Conservation (phyloP, 2,113 vertebrate genomes). For the Calyptommatus sinebrachiatus region DNA sequence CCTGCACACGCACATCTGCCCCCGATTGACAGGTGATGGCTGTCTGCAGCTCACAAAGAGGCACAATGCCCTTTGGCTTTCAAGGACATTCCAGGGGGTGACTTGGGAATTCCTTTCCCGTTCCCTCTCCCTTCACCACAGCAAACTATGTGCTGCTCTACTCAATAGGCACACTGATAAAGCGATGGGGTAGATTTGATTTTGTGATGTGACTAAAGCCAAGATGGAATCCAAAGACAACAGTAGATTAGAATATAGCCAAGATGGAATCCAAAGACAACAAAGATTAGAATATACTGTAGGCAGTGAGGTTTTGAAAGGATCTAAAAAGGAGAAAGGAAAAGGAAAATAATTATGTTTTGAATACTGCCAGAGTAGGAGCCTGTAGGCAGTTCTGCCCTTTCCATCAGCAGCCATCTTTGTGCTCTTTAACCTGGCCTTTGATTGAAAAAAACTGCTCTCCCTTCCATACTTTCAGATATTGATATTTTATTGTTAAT, state of each 20-base stretch:
- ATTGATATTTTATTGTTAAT: too few relatives aligned
- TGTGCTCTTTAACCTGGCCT: too few relatives aligned
- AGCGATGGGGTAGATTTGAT: not conserved
- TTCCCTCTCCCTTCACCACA: not conserved
- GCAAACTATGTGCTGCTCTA: not conserved
- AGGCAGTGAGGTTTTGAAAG: not conserved
- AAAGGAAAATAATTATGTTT: not conserved
- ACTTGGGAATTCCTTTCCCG: not conserved
- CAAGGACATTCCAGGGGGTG: constrained; percentile 10
- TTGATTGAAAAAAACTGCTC: too few relatives aligned
- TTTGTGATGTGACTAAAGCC: not conserved
- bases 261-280: not conserved
- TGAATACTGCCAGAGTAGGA: not conserved
- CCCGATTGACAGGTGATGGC: not conserved
- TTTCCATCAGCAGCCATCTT: not conserved
- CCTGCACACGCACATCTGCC: not conserved
- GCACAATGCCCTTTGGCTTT: not conserved
- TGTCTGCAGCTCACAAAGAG: not conserved
- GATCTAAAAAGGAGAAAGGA: not conserved
- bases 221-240: not conserved
- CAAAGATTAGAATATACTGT: not conserved
- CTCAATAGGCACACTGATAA: not conserved
- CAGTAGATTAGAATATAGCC: not conserved
- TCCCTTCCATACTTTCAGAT: too few relatives aligned
- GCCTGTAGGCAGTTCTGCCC: not conserved